These are phyloP conservation scores for Montipora foliosa DNA, from an alignment of 64 coral and sea anemone species.

Conservation along the genomic window DNA sequence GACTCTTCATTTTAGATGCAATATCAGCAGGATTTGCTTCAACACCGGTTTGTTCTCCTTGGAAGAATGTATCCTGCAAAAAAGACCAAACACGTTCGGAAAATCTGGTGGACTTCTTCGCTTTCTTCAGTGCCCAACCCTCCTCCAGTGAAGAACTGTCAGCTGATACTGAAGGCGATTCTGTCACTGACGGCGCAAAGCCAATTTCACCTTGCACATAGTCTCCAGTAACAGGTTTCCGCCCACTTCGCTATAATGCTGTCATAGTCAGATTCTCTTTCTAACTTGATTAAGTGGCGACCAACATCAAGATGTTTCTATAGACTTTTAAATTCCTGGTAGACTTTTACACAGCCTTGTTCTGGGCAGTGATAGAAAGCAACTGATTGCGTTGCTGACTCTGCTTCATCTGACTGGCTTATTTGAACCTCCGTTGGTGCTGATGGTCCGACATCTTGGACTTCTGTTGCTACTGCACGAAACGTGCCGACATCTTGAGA, in stretches of 20 bases:
- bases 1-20: slow-evolving; percentile 20
- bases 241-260: neutral
- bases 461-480: neutral
- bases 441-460: neutral
- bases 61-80: slow-evolving; percentile 29
- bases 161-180: neutral
- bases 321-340: neutral
- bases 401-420: neutral
- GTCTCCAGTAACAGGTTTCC: neutral
- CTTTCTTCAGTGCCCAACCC: slow-evolving; percentile 13
- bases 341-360: neutral
- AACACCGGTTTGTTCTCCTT: slow-evolving; percentile 28
- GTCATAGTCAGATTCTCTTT: slow-evolving; percentile 14
- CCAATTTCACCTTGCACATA: neutral
- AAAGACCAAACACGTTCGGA: neutral
- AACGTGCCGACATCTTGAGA: slow-evolving; percentile 21
- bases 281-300: neutral
- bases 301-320: slow-evolving; percentile 4
- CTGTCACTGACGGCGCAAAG: neutral
- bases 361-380: neutral
- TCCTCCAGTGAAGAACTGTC: neutral
- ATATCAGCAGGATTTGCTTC: slow-evolving; percentile 28
- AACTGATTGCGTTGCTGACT: neutral
- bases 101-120: neutral
- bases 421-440: neutral